phyloP scores from a whole-genome alignment of 1,140 invertebrate genomes.

The Papilio xuthus region DNA sequence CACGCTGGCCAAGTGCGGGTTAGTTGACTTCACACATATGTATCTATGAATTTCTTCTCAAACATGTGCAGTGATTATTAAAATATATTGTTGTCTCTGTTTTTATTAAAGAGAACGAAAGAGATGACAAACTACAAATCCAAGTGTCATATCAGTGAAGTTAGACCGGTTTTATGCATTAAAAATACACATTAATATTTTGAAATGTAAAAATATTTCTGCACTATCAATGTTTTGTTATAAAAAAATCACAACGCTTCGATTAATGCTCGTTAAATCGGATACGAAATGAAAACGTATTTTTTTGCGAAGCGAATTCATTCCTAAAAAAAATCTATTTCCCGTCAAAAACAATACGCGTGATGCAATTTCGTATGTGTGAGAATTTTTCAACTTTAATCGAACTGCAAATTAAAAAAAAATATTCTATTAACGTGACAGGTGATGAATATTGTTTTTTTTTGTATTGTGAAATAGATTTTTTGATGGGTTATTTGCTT shows the following conservation, averaged over 20 bases:
- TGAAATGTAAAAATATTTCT: not conserved
- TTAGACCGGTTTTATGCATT: not conserved
- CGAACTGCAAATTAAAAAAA: constrained; percentile 24
- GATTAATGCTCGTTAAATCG: constrained; percentile 24
- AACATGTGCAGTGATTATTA: too few relatives aligned
- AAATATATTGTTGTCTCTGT: too few relatives aligned
- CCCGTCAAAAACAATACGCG: constrained; percentile 24
- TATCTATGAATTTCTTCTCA: too few relatives aligned
- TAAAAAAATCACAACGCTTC: constrained; percentile 13
- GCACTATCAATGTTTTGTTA: not conserved
- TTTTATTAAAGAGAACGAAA: too few relatives aligned
- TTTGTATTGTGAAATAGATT: not conserved
- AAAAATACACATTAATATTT: constrained; percentile 5
- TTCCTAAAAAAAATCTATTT: constrained; percentile 24
- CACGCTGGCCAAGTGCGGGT: too few relatives aligned
- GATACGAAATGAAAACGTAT: not conserved
- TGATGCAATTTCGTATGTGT: constrained; percentile 24
- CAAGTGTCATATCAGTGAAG: not conserved
- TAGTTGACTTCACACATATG: too few relatives aligned
- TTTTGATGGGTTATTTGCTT: not conserved
- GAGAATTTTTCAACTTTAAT: constrained; percentile 29
- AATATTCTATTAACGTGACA: constrained; percentile 8
- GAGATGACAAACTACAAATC: not conserved
- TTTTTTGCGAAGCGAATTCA: constrained; percentile 15
- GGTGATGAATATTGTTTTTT: constrained; percentile 24